A percentile compares a stretch with the other conserved stretches of the same genome.
Evolutionary conservation across 2,797 vertebrate species (phyloP).

Genomic region (Hafferia zeledoni): DNA sequence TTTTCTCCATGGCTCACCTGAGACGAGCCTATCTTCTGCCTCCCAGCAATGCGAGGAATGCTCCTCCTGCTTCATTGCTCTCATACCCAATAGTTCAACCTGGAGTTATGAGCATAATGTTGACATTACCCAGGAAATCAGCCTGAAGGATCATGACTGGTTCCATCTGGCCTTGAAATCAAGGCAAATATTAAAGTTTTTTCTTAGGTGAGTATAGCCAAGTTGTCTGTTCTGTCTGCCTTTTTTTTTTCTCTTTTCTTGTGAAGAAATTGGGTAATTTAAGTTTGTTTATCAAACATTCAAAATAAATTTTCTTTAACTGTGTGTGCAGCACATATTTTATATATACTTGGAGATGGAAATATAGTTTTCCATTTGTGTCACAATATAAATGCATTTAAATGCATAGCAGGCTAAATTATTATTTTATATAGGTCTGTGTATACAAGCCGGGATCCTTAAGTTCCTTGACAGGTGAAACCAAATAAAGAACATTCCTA

Average conservation of each 20-base stretch:
- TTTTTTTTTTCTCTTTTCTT: background rate
- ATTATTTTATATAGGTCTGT: background rate
- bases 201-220: background rate
- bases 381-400: background rate
- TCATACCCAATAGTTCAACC: background rate
- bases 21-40: background rate
- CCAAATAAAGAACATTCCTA: background rate
- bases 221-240: background rate
- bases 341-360: background rate
- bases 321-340: background rate
- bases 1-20: background rate
- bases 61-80: background rate
- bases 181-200: background rate
- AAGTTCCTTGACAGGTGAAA: background rate
- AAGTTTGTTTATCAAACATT: background rate
- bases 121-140: constrained; percentile 43
- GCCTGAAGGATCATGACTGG: background rate
- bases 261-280: background rate
- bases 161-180: constrained; percentile 29
- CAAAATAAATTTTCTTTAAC: background rate
- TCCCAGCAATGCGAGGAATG: background rate
- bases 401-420: background rate
- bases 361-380: background rate
- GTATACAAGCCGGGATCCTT: background rate
- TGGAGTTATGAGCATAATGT: background rate